A percentile compares a stretch with the other conserved stretches of the same genome.
phyloP scores from a whole-genome alignment of 2,888 invertebrate genomes.

The Spodoptera picta region DNA sequence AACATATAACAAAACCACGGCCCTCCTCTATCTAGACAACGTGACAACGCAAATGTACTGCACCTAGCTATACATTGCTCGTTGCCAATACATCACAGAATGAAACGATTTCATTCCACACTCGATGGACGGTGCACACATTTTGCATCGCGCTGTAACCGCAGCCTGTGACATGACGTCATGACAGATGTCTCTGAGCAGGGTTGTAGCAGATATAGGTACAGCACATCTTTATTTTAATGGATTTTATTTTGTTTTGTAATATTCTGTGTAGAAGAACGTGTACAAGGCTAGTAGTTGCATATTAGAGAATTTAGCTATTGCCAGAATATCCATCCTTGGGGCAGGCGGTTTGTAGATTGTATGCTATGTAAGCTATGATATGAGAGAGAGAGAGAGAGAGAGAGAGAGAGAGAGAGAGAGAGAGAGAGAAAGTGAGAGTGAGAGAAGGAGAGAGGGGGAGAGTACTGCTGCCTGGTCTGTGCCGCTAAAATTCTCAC shows the following conservation, averaged over 20 bases:
- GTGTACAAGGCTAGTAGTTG: too few relatives aligned
- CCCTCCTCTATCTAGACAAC: neutral
- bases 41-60: slow-evolving; percentile 4
- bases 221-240: slow-evolving; percentile 11
- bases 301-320: too few relatives aligned
- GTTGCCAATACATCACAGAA: slow-evolving; percentile 5
- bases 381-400: too few relatives aligned
- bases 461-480: too few relatives aligned
- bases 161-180: slow-evolving; percentile 17
- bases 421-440: too few relatives aligned
- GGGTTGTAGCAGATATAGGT: slow-evolving; percentile 15
- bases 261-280: too few relatives aligned
- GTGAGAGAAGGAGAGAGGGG: too few relatives aligned
- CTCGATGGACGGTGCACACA: slow-evolving; percentile 20
- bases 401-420: too few relatives aligned
- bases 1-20: neutral
- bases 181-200: slow-evolving; percentile 10
- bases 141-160: slow-evolving; percentile 27
- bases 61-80: slow-evolving; percentile 12
- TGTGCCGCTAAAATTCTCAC: too few relatives aligned
- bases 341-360: too few relatives aligned
- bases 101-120: slow-evolving; percentile 4
- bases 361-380: too few relatives aligned
- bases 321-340: too few relatives aligned
- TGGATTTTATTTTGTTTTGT: neutral